These are phyloP conservation scores for Ectropis crepuscularia DNA, from an alignment of 2,888 invertebrate species.

Conservation along the genomic window DNA sequence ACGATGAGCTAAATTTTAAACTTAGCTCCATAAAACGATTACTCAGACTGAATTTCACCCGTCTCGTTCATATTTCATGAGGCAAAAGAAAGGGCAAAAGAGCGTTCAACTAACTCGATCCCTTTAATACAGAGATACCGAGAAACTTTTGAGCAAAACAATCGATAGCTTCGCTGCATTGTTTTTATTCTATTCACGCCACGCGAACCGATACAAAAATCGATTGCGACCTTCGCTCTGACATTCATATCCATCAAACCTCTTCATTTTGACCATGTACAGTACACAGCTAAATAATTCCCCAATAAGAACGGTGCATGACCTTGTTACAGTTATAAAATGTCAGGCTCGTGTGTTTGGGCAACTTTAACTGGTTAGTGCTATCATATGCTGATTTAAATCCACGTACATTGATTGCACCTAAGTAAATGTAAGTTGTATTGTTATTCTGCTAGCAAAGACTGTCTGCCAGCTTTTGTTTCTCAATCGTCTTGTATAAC, in stretches of 20 bases:
- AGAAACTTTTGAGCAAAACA: constrained; percentile 6
- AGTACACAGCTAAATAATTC: constrained; percentile 60
- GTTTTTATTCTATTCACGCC: constrained; percentile 46
- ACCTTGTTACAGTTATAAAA: constrained; percentile 82
- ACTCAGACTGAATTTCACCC: constrained; percentile 15
- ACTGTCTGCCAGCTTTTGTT: constrained; percentile 10
- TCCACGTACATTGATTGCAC: constrained; percentile 32
- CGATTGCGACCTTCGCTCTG: constrained; percentile 64
- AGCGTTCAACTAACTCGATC: constrained; percentile 23
- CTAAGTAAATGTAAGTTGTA: constrained; percentile 23
- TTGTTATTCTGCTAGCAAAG: constrained; percentile 17
- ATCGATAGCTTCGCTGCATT: constrained; percentile 25
- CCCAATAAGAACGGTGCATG: constrained; percentile 71
- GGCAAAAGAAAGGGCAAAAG: constrained; percentile 21
- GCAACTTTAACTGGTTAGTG: constrained; percentile 65
- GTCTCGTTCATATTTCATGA: constrained; percentile 21
- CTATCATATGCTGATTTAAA: constrained; percentile 52
- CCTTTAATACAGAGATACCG: constrained; percentile 10
- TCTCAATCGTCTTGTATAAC: constrained; percentile 10
- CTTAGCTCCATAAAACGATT: constrained; percentile 14
- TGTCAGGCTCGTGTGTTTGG: constrained; percentile 76
- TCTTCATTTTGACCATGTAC: constrained; percentile 61
- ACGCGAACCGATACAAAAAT: constrained; percentile 49
- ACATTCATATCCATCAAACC: constrained; percentile 65
- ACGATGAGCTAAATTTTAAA: constrained; percentile 12